phyloP scores from a whole-genome alignment of 1,140 invertebrate genomes.

The Drosophila quadrilineata region DNA sequence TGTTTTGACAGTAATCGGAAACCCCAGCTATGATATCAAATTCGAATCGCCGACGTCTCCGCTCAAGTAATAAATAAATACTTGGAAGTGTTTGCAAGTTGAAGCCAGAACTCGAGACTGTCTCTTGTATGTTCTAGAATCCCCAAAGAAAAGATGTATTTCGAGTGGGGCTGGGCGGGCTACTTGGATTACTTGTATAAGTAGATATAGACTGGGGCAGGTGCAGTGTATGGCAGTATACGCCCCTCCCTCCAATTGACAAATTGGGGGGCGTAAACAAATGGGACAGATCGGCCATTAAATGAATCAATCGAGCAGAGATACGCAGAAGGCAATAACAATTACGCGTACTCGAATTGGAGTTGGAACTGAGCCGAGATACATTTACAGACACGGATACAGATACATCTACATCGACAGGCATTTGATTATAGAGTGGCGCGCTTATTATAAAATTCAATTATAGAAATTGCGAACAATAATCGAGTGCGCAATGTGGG shows the following conservation, averaged over 20 bases:
- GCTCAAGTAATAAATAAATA: slow-evolving; percentile 8
- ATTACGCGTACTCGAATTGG: slow-evolving; percentile 13
- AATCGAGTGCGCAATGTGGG: slow-evolving; percentile 42
- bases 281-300: slow-evolving; percentile 19
- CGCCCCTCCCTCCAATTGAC: slow-evolving; percentile 9
- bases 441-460: slow-evolving; percentile 49
- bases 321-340: slow-evolving; percentile 8
- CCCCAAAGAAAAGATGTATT: not conserved
- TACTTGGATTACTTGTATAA: slow-evolving; percentile 17
- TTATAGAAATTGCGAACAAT: slow-evolving; percentile 47
- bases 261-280: slow-evolving; percentile 18
- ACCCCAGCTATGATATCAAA: slow-evolving; percentile 5
- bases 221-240: slow-evolving; percentile 27
- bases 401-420: slow-evolving; percentile 6
- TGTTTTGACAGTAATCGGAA: slow-evolving; percentile 29
- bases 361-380: slow-evolving; percentile 5
- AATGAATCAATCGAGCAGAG: slow-evolving; percentile 31
- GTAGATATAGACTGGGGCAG: slow-evolving; percentile 28
- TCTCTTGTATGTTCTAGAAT: slow-evolving; percentile 15
- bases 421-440: slow-evolving; percentile 37
- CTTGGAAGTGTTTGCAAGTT: slow-evolving; percentile 18
- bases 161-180: too few species aligned
- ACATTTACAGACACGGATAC: not conserved
- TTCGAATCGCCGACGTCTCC: not conserved
- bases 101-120: slow-evolving; percentile 14